Evolutionary conservation across 1,140 invertebrate species (phyloP).

Genomic region (Panagrolaimus sp.): DNA sequence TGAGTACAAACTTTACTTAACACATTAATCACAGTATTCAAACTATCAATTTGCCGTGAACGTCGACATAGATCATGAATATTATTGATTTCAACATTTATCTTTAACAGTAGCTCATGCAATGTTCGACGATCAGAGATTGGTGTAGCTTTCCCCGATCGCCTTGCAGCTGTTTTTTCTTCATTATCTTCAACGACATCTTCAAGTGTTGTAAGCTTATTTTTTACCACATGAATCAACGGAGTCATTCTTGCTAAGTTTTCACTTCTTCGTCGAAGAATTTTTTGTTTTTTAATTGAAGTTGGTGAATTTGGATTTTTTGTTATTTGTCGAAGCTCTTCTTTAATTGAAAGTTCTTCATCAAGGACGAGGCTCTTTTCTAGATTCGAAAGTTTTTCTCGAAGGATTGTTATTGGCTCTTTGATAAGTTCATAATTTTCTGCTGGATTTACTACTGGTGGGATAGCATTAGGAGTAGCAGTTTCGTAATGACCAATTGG

Average conservation of each 20-base stretch:
- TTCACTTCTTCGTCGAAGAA: slow-evolving; percentile 21
- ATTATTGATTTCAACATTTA: slow-evolving; percentile 48
- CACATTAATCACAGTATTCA: slow-evolving; percentile 48
- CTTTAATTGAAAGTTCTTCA: slow-evolving; percentile 33
- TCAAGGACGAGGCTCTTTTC: slow-evolving; percentile 35
- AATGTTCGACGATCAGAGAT: slow-evolving; percentile 32
- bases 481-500: neutral
- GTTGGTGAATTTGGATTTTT: slow-evolving; percentile 9
- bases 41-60: slow-evolving; percentile 30
- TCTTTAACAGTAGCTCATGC: slow-evolving; percentile 41
- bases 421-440: slow-evolving; percentile 31
- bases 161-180: neutral
- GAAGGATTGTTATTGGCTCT: slow-evolving; percentile 41
- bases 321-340: slow-evolving; percentile 28
- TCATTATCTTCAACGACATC: slow-evolving; percentile 25
- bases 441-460: slow-evolving; percentile 7
- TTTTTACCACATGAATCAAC: slow-evolving; percentile 39
- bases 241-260: slow-evolving; percentile 50
- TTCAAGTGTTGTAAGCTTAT: slow-evolving; percentile 45
- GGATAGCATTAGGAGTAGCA: too few relatives aligned
- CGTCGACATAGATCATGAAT: slow-evolving; percentile 46
- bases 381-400: slow-evolving; percentile 32
- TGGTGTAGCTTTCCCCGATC: slow-evolving; percentile 21
- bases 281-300: slow-evolving; percentile 16
- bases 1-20: slow-evolving; percentile 33